Percentiles rank a stretch among this genome's conserved stretches.
Evolutionary conservation across 2,888 invertebrate species (phyloP).

Genomic region (Notodonta ziczac): DNA sequence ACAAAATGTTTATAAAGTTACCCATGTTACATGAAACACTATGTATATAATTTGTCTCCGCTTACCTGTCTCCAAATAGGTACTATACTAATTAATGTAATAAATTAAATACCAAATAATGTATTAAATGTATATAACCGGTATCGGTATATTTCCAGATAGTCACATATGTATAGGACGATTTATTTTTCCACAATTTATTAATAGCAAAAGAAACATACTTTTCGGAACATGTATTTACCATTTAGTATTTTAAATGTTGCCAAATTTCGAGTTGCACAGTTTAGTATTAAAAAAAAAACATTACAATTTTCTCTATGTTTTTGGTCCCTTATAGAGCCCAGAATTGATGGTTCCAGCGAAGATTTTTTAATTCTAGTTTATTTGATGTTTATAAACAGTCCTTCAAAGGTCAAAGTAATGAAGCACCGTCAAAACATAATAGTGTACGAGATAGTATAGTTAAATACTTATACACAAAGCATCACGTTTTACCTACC

Average conservation of each 20-base stretch:
- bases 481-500: too few species aligned
- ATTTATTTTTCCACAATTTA: conserved; percentile 46
- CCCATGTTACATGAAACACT: too few species aligned
- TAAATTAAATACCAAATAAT: conserved; percentile 18
- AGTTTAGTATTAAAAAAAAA: conserved; percentile 5
- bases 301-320: too few species aligned
- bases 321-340: too few species aligned
- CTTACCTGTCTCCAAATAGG: neutral
- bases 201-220: conserved; percentile 33
- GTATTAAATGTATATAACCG: conserved; percentile 33
- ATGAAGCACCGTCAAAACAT: too few species aligned
- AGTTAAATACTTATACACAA: too few species aligned
- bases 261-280: conserved; percentile 50
- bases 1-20: too few species aligned
- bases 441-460: too few species aligned
- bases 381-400: too few species aligned
- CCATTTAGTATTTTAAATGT: conserved; percentile 47
- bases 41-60: neutral
- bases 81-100: neutral
- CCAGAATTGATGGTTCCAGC: too few species aligned
- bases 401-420: too few species aligned
- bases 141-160: conserved; percentile 40
- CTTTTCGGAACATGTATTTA: conserved; percentile 52
- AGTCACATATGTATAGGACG: conserved; percentile 20
- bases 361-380: too few species aligned